Evolutionary conservation across 2,888 invertebrate species (phyloP).

Genomic region (Pachydiplax longipennis): DNA sequence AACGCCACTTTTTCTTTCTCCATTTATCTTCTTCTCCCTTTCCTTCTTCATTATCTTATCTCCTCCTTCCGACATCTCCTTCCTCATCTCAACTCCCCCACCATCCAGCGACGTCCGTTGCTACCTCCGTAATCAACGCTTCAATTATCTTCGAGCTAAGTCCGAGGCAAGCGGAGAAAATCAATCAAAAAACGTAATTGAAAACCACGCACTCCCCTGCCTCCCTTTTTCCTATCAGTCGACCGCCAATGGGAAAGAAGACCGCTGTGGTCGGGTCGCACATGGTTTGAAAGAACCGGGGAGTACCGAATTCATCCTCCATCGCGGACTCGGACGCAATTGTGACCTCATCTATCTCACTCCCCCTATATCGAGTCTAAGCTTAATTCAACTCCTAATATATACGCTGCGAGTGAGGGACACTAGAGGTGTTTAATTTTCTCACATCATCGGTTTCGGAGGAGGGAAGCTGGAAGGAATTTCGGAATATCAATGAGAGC

Average conservation of each 20-base stretch:
- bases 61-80: background rate
- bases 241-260: background rate
- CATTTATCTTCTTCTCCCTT: background rate
- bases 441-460: too few species aligned
- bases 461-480: too few species aligned
- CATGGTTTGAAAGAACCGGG: background rate
- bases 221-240: background rate
- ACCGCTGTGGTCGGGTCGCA: background rate
- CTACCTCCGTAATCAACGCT: constrained; percentile 49
- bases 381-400: background rate
- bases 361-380: background rate
- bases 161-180: constrained; percentile 44
- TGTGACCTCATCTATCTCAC: background rate
- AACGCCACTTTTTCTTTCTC: background rate
- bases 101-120: constrained; percentile 6
- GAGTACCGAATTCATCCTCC: background rate
- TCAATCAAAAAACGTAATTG: constrained; percentile 48
- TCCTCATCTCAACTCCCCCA: background rate
- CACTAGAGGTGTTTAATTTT: too few species aligned
- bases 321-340: background rate
- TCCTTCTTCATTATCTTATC: background rate
- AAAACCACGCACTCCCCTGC: constrained; percentile 10
- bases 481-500: too few species aligned
- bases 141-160: constrained; percentile 48
- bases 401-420: background rate